phyloP scores from a whole-genome alignment of 2,888 invertebrate species.

The Esperia sulphurella region DNA sequence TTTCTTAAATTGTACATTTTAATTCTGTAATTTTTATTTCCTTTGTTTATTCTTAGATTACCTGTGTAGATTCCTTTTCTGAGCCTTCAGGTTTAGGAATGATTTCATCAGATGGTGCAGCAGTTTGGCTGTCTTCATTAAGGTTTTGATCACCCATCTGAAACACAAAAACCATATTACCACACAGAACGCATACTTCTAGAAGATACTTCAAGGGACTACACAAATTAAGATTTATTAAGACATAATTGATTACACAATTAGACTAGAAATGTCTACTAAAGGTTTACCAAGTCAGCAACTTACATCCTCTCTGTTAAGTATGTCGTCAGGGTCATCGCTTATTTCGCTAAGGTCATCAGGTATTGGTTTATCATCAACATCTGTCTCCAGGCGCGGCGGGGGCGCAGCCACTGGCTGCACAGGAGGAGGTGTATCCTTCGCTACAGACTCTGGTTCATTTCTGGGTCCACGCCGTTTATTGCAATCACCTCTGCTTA shows the following conservation, averaged over 20 bases:
- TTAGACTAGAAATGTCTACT: too few relatives aligned
- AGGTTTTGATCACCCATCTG: slow-evolving; percentile 67
- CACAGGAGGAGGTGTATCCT: slow-evolving; percentile 53
- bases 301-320: slow-evolving; percentile 86
- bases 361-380: slow-evolving; percentile 77
- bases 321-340: slow-evolving; percentile 92
- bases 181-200: too few relatives aligned
- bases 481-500: slow-evolving; percentile 46
- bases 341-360: slow-evolving; percentile 92
- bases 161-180: slow-evolving; percentile 10
- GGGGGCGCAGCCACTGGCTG: slow-evolving; percentile 39
- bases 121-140: slow-evolving; percentile 63
- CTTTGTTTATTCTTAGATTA: slow-evolving; percentile 15
- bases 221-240: too few relatives aligned
- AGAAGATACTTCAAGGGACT: too few relatives aligned
- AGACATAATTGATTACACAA: too few relatives aligned
- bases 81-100: slow-evolving; percentile 49
- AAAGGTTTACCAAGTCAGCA: too few relatives aligned
- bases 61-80: slow-evolving; percentile 69
- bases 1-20: neutral
- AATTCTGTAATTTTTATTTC: neutral
- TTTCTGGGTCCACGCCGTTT: slow-evolving; percentile 58
- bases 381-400: slow-evolving; percentile 58
- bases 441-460: slow-evolving; percentile 50
- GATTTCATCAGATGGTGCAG: slow-evolving; percentile 45